A percentile compares a stretch with the other conserved stretches of the same genome.
These are phyloP conservation scores for Amphiprion percula DNA, from an alignment of 2,113 vertebrate species.

Conservation along the genomic window DNA sequence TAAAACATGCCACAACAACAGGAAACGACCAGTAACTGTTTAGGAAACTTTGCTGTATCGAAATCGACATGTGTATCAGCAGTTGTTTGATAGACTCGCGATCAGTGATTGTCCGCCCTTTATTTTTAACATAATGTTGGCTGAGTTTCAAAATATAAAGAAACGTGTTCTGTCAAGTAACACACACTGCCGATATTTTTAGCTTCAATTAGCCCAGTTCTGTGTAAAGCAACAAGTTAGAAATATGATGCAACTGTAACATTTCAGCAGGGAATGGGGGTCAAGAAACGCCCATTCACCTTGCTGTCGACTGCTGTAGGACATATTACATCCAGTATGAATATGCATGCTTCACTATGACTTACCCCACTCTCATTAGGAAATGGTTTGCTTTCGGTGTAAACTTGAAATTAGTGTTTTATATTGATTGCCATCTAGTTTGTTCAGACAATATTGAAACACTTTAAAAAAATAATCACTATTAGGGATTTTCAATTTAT, in stretches of 20 bases:
- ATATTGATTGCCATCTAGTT: neutral
- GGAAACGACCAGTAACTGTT: neutral
- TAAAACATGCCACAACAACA: neutral
- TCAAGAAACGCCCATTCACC: neutral
- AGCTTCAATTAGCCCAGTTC: slow-evolving; percentile 70
- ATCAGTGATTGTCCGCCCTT: neutral
- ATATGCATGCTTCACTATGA: neutral
- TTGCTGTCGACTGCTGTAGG: neutral
- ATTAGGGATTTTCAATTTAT: too few relatives aligned
- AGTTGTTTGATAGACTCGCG: too few relatives aligned
- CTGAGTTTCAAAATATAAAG: neutral
- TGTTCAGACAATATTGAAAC: neutral
- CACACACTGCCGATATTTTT: slow-evolving; percentile 51
- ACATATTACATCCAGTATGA: neutral
- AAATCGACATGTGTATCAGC: neutral
- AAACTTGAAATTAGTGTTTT: too few relatives aligned
- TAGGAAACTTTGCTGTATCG: neutral
- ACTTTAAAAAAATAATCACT: too few relatives aligned
- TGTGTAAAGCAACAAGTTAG: slow-evolving; percentile 60
- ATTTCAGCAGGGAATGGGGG: slow-evolving; percentile 22
- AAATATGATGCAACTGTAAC: slow-evolving; percentile 48
- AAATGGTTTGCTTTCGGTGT: too few relatives aligned
- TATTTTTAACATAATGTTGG: neutral
- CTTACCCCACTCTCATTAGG: too few relatives aligned
- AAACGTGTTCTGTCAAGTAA: slow-evolving; percentile 12